Conservation (phyloP, 2,113 vertebrate genomes). For the Neofelis nebulosa region DNA sequence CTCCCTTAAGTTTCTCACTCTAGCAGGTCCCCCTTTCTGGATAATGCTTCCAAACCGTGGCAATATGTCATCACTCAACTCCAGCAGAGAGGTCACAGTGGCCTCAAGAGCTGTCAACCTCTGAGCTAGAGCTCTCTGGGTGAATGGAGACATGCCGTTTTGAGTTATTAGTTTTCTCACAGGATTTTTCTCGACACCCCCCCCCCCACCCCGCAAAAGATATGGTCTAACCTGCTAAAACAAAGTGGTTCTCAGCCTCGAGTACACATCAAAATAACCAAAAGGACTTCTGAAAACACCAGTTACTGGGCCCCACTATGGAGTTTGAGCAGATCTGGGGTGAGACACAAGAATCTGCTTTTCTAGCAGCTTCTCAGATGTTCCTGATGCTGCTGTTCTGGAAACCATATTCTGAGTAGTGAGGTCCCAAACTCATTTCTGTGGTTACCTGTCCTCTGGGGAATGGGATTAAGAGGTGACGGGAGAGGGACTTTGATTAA, state of each 20-base stretch:
- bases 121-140: not conserved
- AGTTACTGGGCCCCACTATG: not conserved
- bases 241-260: not conserved
- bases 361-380: not conserved
- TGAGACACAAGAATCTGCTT: not conserved
- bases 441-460: not conserved
- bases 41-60: not conserved
- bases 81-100: not conserved
- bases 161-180: not conserved
- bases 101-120: not conserved
- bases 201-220: not conserved
- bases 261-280: not conserved
- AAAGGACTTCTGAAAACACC: not conserved
- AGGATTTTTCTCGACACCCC: not conserved
- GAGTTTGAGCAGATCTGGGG: not conserved
- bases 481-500: not conserved
- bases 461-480: not conserved
- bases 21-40: not conserved
- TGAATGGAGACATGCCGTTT: not conserved
- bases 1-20: not conserved
- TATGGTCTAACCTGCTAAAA: not conserved
- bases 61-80: not conserved
- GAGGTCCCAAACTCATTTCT: not conserved
- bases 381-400: not conserved
- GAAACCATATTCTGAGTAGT: not conserved